Conservation (phyloP, 2,888 invertebrate species). For the Agriopis leucophaearia region DNA sequence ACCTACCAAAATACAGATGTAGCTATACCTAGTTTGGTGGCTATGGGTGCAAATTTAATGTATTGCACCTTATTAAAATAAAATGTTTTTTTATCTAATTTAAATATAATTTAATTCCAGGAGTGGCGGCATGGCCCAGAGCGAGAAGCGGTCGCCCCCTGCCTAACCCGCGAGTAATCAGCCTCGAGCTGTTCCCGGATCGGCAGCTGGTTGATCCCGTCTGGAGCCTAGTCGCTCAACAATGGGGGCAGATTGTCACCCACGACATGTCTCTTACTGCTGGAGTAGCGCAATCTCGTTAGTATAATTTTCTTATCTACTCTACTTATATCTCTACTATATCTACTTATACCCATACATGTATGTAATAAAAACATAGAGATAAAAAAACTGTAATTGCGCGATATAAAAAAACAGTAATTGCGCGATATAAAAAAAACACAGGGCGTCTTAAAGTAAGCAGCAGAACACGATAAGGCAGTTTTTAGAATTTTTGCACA, state of each 20-base stretch:
- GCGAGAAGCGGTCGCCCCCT: conserved; percentile 88
- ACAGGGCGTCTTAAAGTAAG: no score
- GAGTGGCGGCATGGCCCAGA: conserved; percentile 88
- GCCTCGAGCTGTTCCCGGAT: conserved; percentile 90
- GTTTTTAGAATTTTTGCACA: no score
- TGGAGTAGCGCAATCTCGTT: conserved; percentile 91
- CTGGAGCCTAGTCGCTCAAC: conserved; percentile 92
- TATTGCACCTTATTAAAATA: no score
- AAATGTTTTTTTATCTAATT: not conserved
- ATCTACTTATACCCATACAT: no score
- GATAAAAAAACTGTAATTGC: no score
- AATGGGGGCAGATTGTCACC: conserved; percentile 92
- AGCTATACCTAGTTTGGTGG: no score
- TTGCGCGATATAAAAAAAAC: no score
- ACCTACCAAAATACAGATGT: no score
- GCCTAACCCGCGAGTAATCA: conserved; percentile 90
- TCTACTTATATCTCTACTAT: not conserved
- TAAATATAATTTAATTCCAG: conserved; percentile 68
- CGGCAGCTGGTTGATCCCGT: conserved; percentile 89
- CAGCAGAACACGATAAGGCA: no score
- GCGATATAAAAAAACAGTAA: no score
- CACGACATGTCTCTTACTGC: conserved; percentile 93
- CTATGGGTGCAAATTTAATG: no score
- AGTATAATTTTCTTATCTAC: conserved; percentile 63
- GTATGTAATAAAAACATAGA: no score